These are phyloP conservation scores for Graphium colonna DNA, from an alignment of 2,888 invertebrate genomes.

Conservation along the genomic window DNA sequence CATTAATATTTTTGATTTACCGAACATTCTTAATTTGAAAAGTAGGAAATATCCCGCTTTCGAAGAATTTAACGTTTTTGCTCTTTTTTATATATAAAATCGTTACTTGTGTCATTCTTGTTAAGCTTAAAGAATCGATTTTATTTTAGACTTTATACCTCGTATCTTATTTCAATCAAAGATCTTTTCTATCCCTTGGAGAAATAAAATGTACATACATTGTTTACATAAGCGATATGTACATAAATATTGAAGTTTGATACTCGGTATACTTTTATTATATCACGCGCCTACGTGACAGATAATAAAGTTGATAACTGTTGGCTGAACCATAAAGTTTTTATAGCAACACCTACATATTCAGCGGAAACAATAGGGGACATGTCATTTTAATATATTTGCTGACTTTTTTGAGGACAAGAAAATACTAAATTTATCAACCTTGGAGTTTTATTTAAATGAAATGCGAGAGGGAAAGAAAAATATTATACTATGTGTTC, in stretches of 20 bases:
- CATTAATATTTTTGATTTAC: too few species aligned
- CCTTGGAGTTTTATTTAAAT: slow-evolving; percentile 14
- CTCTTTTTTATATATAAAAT: too few species aligned
- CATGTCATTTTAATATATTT: slow-evolving; percentile 26
- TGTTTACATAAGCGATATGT: slow-evolving; percentile 3
- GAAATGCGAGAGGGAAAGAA: slow-evolving; percentile 1
- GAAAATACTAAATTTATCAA: slow-evolving; percentile 7
- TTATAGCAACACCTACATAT: slow-evolving; percentile 32
- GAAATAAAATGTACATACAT: slow-evolving; percentile 2
- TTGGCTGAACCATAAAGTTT: slow-evolving; percentile 31
- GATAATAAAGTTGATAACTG: slow-evolving; percentile 35
- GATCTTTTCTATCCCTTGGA: background rate
- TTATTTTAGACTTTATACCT: too few species aligned
- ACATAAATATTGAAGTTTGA: slow-evolving; percentile 9
- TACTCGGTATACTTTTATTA: slow-evolving; percentile 17
- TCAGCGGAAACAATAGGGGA: slow-evolving; percentile 32
- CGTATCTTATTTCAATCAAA: too few species aligned
- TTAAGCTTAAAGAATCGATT: too few species aligned
- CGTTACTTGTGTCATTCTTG: too few species aligned
- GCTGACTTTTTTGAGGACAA: slow-evolving; percentile 4
- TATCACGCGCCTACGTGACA: slow-evolving; percentile 24
- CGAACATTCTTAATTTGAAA: too few species aligned
- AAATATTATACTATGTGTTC: background rate
- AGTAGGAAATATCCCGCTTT: too few species aligned
- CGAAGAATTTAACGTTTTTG: too few species aligned